A percentile compares a stretch with the other conserved stretches of the same genome.
Evolutionary conservation across 2,797 vertebrate genomes (phyloP).

Genomic region (Kryptopterus vitreolus): DNA sequence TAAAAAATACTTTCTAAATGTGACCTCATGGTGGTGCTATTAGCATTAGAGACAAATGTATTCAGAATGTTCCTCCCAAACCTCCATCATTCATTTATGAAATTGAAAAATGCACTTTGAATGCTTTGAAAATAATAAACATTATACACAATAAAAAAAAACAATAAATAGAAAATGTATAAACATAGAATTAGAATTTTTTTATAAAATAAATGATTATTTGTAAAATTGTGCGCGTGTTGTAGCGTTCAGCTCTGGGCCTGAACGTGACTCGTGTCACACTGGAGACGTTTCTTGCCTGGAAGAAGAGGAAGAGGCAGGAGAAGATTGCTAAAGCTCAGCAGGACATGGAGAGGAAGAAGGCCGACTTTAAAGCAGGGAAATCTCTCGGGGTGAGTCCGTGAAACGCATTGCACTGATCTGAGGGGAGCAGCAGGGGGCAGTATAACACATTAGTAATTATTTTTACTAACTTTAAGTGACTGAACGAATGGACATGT

Average conservation of each 20-base stretch:
- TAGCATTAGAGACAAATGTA: too few relatives aligned
- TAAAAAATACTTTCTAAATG: too few relatives aligned
- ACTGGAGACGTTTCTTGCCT: conserved; percentile 94
- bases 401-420: background rate
- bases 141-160: too few relatives aligned
- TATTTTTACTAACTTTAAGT: too few relatives aligned
- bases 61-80: too few relatives aligned
- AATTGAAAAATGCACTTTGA: too few relatives aligned
- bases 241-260: conserved; percentile 89
- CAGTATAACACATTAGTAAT: background rate
- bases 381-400: conserved; percentile 86
- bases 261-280: conserved; percentile 94
- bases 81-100: too few relatives aligned
- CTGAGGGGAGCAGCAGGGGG: conserved; percentile 9
- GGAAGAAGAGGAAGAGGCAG: conserved; percentile 98
- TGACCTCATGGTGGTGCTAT: too few relatives aligned
- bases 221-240: conserved; percentile 3
- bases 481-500: background rate
- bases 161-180: too few relatives aligned
- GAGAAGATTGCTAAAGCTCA: conserved; percentile 88
- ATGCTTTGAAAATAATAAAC: too few relatives aligned
- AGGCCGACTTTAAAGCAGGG: conserved; percentile 96
- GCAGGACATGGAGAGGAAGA: conserved; percentile 96
- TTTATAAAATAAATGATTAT: too few relatives aligned
- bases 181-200: too few relatives aligned